Percentiles rank a stretch among this genome's conserved stretches.
These are phyloP conservation scores for Nymphalis polychloros DNA, from an alignment of 2,888 invertebrate species.

Conservation along the genomic window DNA sequence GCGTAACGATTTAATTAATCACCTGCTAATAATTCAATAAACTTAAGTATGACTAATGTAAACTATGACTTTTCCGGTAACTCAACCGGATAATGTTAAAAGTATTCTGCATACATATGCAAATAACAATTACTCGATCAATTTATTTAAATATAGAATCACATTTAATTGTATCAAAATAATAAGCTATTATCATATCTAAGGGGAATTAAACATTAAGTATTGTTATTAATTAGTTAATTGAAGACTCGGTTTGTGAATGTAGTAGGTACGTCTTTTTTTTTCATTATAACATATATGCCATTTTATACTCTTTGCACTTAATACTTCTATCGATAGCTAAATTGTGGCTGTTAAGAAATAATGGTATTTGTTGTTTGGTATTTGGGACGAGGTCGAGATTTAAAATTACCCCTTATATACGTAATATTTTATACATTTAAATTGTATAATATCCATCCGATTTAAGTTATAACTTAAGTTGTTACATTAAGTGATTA, in stretches of 20 bases:
- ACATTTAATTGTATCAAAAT: not conserved
- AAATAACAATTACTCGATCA: too few species aligned
- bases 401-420: conserved; percentile 8
- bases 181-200: too few species aligned
- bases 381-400: conserved; percentile 36
- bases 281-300: not conserved
- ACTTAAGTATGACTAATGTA: not conserved
- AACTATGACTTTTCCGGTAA: conserved; percentile 4
- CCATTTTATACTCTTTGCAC: conserved; percentile 9
- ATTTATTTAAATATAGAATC: not conserved
- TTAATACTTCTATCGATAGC: conserved; percentile 13
- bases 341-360: conserved; percentile 27
- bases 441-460: not conserved
- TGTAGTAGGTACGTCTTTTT: not conserved
- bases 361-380: conserved; percentile 28
- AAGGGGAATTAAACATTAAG: too few species aligned
- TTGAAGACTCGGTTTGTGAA: too few species aligned
- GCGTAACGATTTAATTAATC: not conserved
- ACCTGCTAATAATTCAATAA: not conserved
- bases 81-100: not conserved
- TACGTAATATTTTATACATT: not conserved
- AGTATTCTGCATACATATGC: not conserved
- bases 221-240: too few species aligned
- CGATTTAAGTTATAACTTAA: too few species aligned
- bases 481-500: too few species aligned